A percentile compares a stretch with the other conserved stretches of the same genome.
phyloP scores from a whole-genome alignment of 1,140 invertebrate species.

The Lucilia cuprina region DNA sequence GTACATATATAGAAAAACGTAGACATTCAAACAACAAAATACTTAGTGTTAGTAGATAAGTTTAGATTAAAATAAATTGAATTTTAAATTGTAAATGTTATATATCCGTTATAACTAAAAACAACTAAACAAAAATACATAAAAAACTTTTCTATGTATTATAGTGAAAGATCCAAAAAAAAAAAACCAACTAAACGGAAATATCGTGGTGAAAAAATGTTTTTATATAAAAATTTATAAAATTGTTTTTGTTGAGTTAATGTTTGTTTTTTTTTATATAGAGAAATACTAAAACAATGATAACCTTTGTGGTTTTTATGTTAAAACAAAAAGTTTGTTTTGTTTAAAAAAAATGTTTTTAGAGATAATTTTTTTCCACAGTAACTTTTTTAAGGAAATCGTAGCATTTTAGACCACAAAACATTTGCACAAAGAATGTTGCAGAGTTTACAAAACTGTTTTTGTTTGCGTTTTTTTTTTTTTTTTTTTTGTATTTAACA shows the following conservation, averaged over 20 bases:
- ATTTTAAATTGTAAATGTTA: conserved; percentile 31
- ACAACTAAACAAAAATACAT: neutral
- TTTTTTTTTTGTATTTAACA: neutral
- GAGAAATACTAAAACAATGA: neutral
- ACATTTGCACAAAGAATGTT: neutral
- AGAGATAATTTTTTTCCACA: neutral
- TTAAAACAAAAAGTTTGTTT: neutral
- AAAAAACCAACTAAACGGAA: neutral
- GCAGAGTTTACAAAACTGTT: neutral
- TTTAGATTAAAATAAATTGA: conserved; percentile 31
- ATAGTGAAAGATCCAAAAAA: neutral
- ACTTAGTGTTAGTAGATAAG: neutral
- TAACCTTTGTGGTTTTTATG: conserved; percentile 6
- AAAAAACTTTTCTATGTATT: neutral
- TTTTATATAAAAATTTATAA: neutral
- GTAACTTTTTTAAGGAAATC: neutral
- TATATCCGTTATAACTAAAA: conserved; percentile 13
- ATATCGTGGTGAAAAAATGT: neutral
- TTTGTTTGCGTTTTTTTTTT: neutral
- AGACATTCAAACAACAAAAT: neutral
- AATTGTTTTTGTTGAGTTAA: neutral
- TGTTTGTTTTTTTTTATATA: neutral
- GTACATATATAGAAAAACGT: neutral
- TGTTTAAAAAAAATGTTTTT: neutral
- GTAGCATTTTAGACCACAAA: conserved; percentile 7